Conservation (phyloP, 2,113 vertebrate genomes). For the Phrynosoma blainvillii region DNA sequence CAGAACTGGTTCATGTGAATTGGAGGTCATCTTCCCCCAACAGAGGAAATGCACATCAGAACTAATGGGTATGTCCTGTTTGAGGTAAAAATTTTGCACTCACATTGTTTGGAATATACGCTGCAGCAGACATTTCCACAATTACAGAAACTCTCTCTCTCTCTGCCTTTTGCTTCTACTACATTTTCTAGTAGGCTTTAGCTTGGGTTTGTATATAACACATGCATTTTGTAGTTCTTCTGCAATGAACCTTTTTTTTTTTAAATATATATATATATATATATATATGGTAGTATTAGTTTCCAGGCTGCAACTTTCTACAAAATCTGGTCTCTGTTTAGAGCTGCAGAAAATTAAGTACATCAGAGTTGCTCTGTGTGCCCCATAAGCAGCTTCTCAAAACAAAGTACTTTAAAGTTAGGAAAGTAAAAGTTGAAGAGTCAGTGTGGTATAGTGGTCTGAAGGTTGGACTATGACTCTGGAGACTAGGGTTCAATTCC, state of each 20-base stretch:
- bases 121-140: neutral
- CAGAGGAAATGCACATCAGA: no score
- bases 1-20: neutral
- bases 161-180: neutral
- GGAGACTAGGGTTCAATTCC: no score
- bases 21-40: no score
- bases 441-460: no score
- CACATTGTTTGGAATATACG: neutral
- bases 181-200: neutral
- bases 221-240: neutral
- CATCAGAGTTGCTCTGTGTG: neutral
- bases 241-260: conserved; percentile 30
- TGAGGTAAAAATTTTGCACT: no score
- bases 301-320: conserved; percentile 31
- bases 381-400: fast-evolving
- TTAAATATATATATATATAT: no score
- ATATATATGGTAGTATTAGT: no score
- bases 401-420: neutral
- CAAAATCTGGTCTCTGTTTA: neutral
- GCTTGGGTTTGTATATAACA: conserved; percentile 24
- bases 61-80: no score
- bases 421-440: no score
- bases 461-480: no score
- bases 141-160: neutral
- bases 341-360: conserved; percentile 6